Conservation (phyloP, 2,888 invertebrate species). For the Timandra comae region DNA sequence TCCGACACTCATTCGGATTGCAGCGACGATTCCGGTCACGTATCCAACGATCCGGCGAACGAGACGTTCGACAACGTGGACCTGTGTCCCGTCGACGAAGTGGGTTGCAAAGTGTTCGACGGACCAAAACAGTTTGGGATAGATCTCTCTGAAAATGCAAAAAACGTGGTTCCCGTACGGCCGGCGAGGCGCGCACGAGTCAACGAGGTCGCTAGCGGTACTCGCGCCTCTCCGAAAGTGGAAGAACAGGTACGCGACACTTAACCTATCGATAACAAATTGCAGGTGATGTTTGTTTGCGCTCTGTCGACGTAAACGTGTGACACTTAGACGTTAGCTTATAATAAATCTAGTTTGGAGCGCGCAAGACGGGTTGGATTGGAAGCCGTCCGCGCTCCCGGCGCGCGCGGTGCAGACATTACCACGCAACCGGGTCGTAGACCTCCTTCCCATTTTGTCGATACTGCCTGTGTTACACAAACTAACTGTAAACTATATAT, state of each 20-base stretch:
- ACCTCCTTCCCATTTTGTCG: constrained; percentile 42
- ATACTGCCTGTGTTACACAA: constrained; percentile 32
- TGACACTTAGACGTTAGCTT: constrained; percentile 38
- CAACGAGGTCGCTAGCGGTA: constrained; percentile 76
- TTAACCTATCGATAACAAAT: constrained; percentile 71
- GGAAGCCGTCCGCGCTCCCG: constrained; percentile 43
- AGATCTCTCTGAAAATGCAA: constrained; percentile 54
- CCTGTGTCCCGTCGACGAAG: constrained; percentile 51
- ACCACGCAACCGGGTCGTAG: constrained; percentile 33
- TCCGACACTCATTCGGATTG: constrained; percentile 81
- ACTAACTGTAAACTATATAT: constrained; percentile 35
- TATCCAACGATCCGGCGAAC: constrained; percentile 87
- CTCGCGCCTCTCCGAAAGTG: constrained; percentile 70
- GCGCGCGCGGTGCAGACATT: constrained; percentile 30
- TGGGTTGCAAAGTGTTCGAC: constrained; percentile 58
- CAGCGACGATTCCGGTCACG: constrained; percentile 89
- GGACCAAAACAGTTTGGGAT: constrained; percentile 61
- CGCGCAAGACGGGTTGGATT: constrained; percentile 35
- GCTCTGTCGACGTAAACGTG: constrained; percentile 31
- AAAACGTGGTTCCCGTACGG: constrained; percentile 65
- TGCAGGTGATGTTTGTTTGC: constrained; percentile 52
- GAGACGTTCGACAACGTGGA: constrained; percentile 68
- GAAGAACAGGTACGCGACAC: constrained; percentile 74
- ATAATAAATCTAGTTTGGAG: constrained; percentile 37
- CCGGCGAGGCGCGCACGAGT: constrained; percentile 63